Conservation (phyloP, 2,888 invertebrate species). For the Ectemnius continuus region DNA sequence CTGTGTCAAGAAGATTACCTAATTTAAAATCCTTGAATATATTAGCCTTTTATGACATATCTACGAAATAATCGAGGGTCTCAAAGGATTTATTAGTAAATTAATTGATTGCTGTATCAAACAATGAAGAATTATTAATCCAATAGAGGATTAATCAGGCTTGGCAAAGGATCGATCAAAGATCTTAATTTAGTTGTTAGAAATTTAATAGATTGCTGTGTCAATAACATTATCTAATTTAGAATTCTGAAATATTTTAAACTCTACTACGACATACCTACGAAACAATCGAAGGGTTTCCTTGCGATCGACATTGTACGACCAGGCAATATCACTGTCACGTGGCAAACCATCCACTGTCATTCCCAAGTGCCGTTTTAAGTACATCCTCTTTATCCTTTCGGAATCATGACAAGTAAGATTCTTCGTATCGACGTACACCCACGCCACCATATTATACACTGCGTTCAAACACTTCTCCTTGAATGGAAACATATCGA, state of each 20-base stretch:
- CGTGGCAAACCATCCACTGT: slow-evolving; percentile 60
- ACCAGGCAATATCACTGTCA: slow-evolving; percentile 69
- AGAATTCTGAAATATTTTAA: neutral
- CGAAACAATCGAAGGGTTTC: slow-evolving; percentile 57
- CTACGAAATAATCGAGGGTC: too few species aligned
- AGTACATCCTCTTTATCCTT: slow-evolving; percentile 45
- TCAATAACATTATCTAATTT: too few species aligned
- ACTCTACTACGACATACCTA: slow-evolving; percentile 25
- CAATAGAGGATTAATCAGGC: too few species aligned
- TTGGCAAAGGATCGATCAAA: too few species aligned
- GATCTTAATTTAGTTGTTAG: too few species aligned
- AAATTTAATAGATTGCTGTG: too few species aligned
- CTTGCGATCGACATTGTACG: slow-evolving; percentile 50
- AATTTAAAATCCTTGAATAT: neutral
- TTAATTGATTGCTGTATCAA: too few species aligned
- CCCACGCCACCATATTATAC: slow-evolving; percentile 77
- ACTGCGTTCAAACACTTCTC: slow-evolving; percentile 73
- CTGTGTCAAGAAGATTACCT: too few species aligned
- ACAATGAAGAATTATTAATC: too few species aligned
- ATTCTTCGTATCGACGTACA: slow-evolving; percentile 77
- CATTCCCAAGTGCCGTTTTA: slow-evolving; percentile 69
- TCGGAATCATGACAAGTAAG: slow-evolving; percentile 56
- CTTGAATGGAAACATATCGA: slow-evolving; percentile 75
- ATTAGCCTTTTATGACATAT: slow-evolving; percentile 17
- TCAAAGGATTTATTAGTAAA: too few species aligned